Evolutionary conservation across 2,888 invertebrate species (phyloP).

Genomic region (Smittia aterrima): DNA sequence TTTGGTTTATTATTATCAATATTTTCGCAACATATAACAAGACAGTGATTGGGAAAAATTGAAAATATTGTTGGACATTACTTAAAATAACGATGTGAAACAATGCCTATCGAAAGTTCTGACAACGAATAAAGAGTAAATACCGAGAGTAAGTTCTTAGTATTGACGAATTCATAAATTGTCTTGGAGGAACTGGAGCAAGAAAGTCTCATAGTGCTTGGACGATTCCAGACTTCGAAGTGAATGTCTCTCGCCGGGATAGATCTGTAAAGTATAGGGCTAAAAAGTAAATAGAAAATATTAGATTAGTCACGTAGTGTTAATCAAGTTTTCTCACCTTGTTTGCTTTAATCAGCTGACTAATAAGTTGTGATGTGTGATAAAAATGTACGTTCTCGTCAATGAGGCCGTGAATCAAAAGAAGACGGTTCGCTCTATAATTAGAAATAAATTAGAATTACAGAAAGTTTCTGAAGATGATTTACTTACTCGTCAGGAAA

Average conservation of each 20-base stretch:
- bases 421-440: conserved; percentile 76
- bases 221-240: conserved; percentile 89
- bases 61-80: too few species aligned
- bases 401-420: conserved; percentile 95
- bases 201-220: conserved; percentile 93
- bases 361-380: conserved; percentile 89
- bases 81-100: too few species aligned
- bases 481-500: conserved; percentile 92
- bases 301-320: neutral
- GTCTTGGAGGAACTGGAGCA: conserved; percentile 88
- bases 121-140: too few species aligned
- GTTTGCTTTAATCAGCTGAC: conserved; percentile 85
- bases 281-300: neutral
- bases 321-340: conserved; percentile 56
- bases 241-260: conserved; percentile 96
- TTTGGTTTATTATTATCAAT: too few species aligned
- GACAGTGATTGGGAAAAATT: too few species aligned
- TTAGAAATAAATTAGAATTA: conserved; percentile 42
- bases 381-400: conserved; percentile 99
- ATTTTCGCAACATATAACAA: too few species aligned
- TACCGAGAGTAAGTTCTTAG: too few species aligned
- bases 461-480: neutral
- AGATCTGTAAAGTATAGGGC: conserved; percentile 92
- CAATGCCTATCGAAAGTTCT: too few species aligned
- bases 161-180: conserved; percentile 65